Evolutionary conservation across 2,797 vertebrate genomes (phyloP).

Genomic region (Mus minutoides): DNA sequence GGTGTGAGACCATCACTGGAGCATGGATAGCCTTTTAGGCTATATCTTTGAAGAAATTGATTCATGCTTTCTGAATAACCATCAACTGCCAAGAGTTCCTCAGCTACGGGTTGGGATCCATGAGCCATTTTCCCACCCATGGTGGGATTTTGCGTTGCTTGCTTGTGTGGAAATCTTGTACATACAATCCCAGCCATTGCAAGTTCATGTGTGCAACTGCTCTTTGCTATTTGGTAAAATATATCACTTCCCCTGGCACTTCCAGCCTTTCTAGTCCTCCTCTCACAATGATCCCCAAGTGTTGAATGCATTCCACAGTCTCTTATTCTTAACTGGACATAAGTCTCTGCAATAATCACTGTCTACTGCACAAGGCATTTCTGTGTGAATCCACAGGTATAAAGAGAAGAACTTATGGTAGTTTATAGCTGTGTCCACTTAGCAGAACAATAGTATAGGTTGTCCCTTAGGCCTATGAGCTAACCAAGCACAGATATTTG

Average conservation of each 20-base stretch:
- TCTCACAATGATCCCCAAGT: not conserved
- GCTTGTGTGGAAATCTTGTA: not conserved
- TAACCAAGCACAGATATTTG: not conserved
- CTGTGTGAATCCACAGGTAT: not conserved
- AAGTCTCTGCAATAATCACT: not conserved
- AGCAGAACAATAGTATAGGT: not conserved
- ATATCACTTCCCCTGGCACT: not conserved
- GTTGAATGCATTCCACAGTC: not conserved
- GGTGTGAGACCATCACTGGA: not conserved
- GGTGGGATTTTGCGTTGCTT: not conserved
- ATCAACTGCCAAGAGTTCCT: not conserved
- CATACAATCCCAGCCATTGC: not conserved
- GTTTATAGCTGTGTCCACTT: not conserved
- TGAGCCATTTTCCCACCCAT: not conserved
- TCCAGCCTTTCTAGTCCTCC: too few relatives aligned
- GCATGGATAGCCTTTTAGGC: not conserved
- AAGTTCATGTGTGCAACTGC: not conserved
- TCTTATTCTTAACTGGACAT: too few relatives aligned
- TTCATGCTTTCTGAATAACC: not conserved
- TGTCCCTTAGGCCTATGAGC: not conserved
- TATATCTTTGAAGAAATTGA: not conserved
- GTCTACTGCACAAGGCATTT: too few relatives aligned
- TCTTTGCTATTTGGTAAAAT: not conserved
- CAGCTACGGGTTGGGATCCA: too few relatives aligned
- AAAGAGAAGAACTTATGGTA: not conserved